Percentiles rank a stretch among this genome's conserved stretches.
These are phyloP conservation scores for Diadumene lineata DNA, from an alignment of 92 coral and sea anemone genomes.

Conservation along the genomic window DNA sequence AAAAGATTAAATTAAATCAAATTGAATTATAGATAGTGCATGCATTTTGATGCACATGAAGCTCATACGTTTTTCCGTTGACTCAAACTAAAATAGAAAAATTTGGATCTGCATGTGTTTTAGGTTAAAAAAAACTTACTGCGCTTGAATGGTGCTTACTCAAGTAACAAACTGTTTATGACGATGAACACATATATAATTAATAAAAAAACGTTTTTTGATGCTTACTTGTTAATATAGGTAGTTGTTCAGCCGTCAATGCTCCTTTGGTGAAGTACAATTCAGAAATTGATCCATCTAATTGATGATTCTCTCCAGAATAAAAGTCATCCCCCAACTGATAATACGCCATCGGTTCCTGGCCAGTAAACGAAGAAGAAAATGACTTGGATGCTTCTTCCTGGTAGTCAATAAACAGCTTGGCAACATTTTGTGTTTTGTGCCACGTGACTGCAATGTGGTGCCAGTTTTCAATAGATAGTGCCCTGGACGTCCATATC, in stretches of 20 bases:
- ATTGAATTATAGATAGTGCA: too few relatives aligned
- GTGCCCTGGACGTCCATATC: background rate
- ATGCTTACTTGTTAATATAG: background rate
- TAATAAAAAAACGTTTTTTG: too few relatives aligned
- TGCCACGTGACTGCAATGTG: slow-evolving; percentile 28
- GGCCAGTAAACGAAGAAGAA: background rate
- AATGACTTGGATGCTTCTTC: background rate
- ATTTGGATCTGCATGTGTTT: too few relatives aligned
- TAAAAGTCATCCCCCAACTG: slow-evolving; percentile 10
- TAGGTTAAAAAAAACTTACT: too few relatives aligned
- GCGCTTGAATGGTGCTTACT: too few relatives aligned
- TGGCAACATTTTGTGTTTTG: background rate
- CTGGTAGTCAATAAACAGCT: slow-evolving; percentile 4
- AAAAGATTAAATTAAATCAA: too few relatives aligned
- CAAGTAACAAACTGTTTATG: too few relatives aligned
- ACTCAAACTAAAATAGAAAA: too few relatives aligned
- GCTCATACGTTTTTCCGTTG: too few relatives aligned
- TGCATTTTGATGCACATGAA: too few relatives aligned
- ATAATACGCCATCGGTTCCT: background rate
- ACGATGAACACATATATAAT: too few relatives aligned
- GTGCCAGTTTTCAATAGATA: background rate
- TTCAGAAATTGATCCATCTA: slow-evolving; percentile 13
- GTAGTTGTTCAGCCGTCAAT: background rate
- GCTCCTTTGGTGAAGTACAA: slow-evolving; percentile 9
- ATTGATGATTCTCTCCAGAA: background rate